Evolutionary conservation across 2,113 vertebrate species (phyloP).

Genomic region (Bos indicus): DNA sequence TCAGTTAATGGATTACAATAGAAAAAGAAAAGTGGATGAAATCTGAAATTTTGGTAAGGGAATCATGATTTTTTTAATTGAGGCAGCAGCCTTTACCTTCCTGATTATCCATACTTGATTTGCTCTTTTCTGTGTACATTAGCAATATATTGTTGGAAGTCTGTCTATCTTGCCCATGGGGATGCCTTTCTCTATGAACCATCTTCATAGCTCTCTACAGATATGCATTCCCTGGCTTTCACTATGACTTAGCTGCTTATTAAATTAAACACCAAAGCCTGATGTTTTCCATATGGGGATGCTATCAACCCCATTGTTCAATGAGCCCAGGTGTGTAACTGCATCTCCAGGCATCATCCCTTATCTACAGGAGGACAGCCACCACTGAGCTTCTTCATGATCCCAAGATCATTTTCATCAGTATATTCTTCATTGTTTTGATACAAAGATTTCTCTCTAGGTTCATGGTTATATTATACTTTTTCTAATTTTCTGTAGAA

Average conservation of each 20-base stretch:
- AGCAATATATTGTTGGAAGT: neutral
- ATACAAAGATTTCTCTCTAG: neutral
- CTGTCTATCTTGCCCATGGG: neutral
- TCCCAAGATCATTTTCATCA: neutral
- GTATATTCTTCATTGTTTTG: neutral
- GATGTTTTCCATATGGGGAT: neutral
- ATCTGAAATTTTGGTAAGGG: neutral
- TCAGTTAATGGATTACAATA: slow-evolving; percentile 6
- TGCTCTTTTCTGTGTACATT: neutral
- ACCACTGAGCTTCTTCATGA: neutral
- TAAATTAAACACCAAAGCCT: neutral
- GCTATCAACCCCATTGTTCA: neutral
- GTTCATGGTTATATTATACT: neutral
- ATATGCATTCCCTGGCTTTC: neutral
- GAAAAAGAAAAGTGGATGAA: neutral
- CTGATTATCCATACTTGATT: neutral
- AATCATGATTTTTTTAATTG: neutral
- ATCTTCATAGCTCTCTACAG: neutral
- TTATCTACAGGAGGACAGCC: neutral
- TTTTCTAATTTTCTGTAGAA: neutral
- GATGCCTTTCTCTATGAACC: neutral
- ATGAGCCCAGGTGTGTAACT: neutral
- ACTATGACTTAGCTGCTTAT: neutral
- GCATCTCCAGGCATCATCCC: neutral
- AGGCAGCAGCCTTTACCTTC: neutral